Base-by-base conservation (phyloP, 2,888 invertebrate genomes). In the Clepsis dumicolana region DNA sequence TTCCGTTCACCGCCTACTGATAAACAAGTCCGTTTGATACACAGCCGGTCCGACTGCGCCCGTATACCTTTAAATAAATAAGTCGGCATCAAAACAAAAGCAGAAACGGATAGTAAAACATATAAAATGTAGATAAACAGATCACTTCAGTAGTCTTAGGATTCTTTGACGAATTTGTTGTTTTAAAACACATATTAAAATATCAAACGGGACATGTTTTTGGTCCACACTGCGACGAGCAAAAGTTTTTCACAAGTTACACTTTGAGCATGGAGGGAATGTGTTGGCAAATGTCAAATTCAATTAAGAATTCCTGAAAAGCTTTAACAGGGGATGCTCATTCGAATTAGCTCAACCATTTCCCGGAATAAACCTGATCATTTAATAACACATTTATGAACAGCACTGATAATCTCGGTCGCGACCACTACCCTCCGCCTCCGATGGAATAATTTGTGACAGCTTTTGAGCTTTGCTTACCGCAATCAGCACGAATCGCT, bases 11-110 rank as follows among this genome's bases (percentile, higher is more conserved):
- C 21, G 35, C 35, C 32, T 21, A 35, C 25, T 56, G 35, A 56
- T 56, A 56, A 35, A 21, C 35, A 7, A 56, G 56, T 56, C 56
- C 56, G 21, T 56, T 56, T 56, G 56, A 56, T 35, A 2, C 48
- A 21, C 35, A 14, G 24, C 4, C 29, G 16, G 29, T 53, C 54
- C 18, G 32, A 32, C 24, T 14, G 25, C 52, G 12, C 5, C 14
- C 35, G 24, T 21, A 14, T 12, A 54, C 16, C 10, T 25, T 35
- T 56, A 27, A 52, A 53, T 53, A 56, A 56, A 56, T 56, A 56
- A 56, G 14, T 35, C 1, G 4, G 21, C 14, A 10, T 1, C 14
- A 21, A 56, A 24, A 35, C 35, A 56, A 24, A 56, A 32, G 35
- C 8, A 32, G 16, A 24, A 24, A 32, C 21, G 35, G 14, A 56